Evolutionary conservation across 2,888 invertebrate species (phyloP).

Genomic region (Dinocampus coccinellae): DNA sequence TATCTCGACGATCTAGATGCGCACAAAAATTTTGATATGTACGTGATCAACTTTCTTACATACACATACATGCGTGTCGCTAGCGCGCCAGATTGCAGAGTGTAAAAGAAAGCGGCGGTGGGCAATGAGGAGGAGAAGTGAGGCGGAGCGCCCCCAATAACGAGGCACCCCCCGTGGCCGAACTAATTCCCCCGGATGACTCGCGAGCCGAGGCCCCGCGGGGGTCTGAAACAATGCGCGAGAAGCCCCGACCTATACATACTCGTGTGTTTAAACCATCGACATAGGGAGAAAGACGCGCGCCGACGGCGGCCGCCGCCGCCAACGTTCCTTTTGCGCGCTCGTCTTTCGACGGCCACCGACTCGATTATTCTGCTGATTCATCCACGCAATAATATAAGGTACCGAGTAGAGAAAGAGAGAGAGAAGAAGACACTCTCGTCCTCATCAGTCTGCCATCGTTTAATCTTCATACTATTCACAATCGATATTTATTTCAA

Average conservation of each 20-base stretch:
- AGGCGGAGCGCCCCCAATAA: conserved; percentile 59
- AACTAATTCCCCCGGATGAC: conserved; percentile 69
- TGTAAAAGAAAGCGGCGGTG: conserved; percentile 29
- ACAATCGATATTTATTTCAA: not conserved
- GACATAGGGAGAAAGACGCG: conserved; percentile 22
- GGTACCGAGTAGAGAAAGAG: not conserved
- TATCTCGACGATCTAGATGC: not conserved
- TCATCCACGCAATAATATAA: conserved; percentile 43
- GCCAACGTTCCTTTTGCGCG: conserved; percentile 37
- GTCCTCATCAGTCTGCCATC: conserved; percentile 8
- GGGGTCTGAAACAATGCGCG: conserved; percentile 69
- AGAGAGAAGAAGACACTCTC: not conserved
- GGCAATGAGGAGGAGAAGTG: conserved; percentile 37
- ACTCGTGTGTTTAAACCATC: conserved; percentile 31
- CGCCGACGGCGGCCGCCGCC: conserved; percentile 33
- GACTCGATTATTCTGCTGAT: conserved; percentile 46
- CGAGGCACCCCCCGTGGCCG: conserved; percentile 68
- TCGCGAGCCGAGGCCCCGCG: conserved; percentile 65
- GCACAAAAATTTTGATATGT: not conserved
- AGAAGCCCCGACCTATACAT: conserved; percentile 51
- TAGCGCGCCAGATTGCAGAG: conserved; percentile 39
- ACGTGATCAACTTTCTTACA: conserved; percentile 9
- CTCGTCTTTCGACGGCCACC: conserved; percentile 15
- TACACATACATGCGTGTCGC: conserved; percentile 58
- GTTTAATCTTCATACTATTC: not conserved